Conservation (phyloP, 1,140 invertebrate species). For the Pollicipes pollicipes region DNA sequence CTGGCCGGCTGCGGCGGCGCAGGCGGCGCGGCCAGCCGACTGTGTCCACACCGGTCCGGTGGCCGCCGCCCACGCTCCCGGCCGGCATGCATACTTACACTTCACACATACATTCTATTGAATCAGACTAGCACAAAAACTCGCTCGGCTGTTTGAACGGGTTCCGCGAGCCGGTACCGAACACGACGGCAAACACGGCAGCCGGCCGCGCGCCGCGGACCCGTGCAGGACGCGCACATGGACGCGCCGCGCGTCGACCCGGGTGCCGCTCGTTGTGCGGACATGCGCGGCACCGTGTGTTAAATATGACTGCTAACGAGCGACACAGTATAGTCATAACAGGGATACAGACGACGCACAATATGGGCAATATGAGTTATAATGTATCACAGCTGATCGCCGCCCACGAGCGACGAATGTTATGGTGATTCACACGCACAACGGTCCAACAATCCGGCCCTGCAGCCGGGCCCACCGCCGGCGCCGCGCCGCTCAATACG, state of each 20-base stretch:
- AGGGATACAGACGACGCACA: neutral
- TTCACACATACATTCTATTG: slow-evolving; percentile 2
- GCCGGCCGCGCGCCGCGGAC: too few species aligned
- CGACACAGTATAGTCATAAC: neutral
- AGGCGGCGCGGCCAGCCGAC: too few species aligned
- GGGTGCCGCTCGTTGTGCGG: too few species aligned
- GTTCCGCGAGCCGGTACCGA: neutral
- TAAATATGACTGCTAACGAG: slow-evolving; percentile 1
- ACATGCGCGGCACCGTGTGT: too few species aligned
- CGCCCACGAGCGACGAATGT: neutral
- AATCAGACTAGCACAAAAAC: slow-evolving; percentile 2
- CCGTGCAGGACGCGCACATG: too few species aligned
- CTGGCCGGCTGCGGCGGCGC: too few species aligned
- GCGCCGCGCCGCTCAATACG: neutral
- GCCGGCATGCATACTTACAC: neutral
- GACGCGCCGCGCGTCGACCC: too few species aligned
- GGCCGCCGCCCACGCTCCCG: too few species aligned
- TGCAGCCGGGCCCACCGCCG: neutral
- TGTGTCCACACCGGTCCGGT: neutral
- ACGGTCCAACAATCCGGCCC: too few species aligned
- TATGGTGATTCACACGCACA: neutral
- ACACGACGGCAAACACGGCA: neutral
- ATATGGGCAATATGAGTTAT: slow-evolving; percentile 1
- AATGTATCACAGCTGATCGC: neutral
- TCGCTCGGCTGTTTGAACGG: neutral